A percentile compares a stretch with the other conserved stretches of the same genome.
phyloP scores from a whole-genome alignment of 2,888 invertebrate species.

The Stenurella melanura region DNA sequence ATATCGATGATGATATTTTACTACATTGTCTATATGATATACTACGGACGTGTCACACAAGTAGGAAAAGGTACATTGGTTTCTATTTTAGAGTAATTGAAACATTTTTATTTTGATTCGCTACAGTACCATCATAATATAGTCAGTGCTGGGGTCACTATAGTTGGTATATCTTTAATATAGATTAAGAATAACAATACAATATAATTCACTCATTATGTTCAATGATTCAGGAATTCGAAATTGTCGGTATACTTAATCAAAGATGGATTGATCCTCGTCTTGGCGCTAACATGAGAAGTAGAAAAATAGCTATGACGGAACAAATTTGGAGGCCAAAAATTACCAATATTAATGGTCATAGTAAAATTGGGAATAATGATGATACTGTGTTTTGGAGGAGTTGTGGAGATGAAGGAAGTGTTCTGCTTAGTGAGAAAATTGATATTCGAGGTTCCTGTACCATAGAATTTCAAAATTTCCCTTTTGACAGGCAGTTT shows the following conservation, averaged over 20 bases:
- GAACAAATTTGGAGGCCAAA: slow-evolving; percentile 67
- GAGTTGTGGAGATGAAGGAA: slow-evolving; percentile 62
- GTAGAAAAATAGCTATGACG: slow-evolving; percentile 61
- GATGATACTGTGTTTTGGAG: slow-evolving; percentile 65
- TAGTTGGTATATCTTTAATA: too few relatives aligned
- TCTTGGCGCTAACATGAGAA: slow-evolving; percentile 60
- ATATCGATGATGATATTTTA: too few relatives aligned
- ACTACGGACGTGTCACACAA: too few relatives aligned
- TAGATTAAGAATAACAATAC: too few relatives aligned
- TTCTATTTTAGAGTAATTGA: too few relatives aligned
- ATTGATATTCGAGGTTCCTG: slow-evolving; percentile 55
- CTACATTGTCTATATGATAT: too few relatives aligned
- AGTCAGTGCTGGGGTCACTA: too few relatives aligned
- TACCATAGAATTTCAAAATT: slow-evolving; percentile 58
- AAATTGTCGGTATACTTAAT: slow-evolving; percentile 57
- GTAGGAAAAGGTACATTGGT: too few relatives aligned
- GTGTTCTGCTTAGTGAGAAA: slow-evolving; percentile 63
- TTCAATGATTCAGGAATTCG: slow-evolving; percentile 55
- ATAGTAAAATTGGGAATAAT: slow-evolving; percentile 45
- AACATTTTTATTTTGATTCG: too few relatives aligned
- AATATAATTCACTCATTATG: neutral
- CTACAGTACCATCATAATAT: too few relatives aligned
- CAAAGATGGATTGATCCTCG: slow-evolving; percentile 65
- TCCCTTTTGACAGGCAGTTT: slow-evolving; percentile 64
- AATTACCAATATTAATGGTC: slow-evolving; percentile 60